Base-by-base conservation (phyloP, 2,888 invertebrate genomes). In the Mythimna ferrago region DNA sequence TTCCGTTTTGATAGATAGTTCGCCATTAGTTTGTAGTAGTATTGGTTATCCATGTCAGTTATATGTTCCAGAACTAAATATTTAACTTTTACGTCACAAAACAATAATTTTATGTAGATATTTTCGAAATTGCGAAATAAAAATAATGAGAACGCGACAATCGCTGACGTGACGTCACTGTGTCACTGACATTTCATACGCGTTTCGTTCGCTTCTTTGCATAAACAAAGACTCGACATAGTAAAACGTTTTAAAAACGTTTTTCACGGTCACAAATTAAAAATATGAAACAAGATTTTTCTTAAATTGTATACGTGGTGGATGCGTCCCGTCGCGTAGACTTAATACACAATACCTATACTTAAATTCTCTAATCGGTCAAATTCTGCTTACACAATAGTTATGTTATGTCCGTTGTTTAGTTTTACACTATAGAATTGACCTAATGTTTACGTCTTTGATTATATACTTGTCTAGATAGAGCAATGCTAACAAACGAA, bases 11-110 rank as follows among this genome's bases (percentile, higher is more conserved):
- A 96, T 62, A 96, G 86, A 85, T 96, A 96, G 84, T 93, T 96
- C 32, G 96, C 96, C 96, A 96, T 96, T 69, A 96, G 83, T 84
- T 96, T 96, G 84, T 96, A 96, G 82, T 96, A 96, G 85, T 96
- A 96, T 85, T 96, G 96, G 87, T 95, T 96, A 86, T 96, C 96
- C 96, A 96, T 96, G 66, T 77, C 83, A 68, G 64, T 35, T 66
- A 75, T 81, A 67, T 78, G 66, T 73, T 76, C 54, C 61, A 54
- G 71, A 63, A 44, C 57, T 64, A 61, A 65, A 65, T 67, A 68
- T 63, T 71, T 61, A 56, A 72, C 66, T 54, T 74, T 64, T 44
- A 74, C 32, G 19, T 73, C 63, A 74, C 73, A 81, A 83, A 85
- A 87, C 79, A 85, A 84, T 85, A 82, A 81, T 88, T 88, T 76